Base-by-base conservation (phyloP, 2,797 vertebrate genomes). In the Picus viridis region DNA sequence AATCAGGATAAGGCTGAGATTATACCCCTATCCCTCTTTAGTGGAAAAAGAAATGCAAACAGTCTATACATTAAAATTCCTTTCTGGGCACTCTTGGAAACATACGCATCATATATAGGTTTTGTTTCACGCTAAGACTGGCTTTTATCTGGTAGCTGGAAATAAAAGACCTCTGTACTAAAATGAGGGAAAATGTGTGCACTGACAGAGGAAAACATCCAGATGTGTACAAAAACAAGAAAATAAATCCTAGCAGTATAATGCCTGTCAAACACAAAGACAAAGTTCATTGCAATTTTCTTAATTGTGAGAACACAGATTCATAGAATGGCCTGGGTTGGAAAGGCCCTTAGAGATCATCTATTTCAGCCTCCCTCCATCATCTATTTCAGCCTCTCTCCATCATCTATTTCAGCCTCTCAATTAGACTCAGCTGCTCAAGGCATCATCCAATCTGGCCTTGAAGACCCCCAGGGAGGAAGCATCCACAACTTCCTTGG, bases 1-100 rank as follows among this genome's bases (percentile, higher is more conserved):
- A 97, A 98, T 97, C 95, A 97, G 94, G 63, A 56, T 67, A 96
- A 94, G 29, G 70, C 78, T 92, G 90, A 95, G 86, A 96, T 97
- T 97, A 92, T 96, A 80, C 51, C 96, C 87, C 62, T 83, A 74
- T 49, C 53, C 54, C 88, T 94, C 88, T 96, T 91, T 93, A 95
- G 94, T 70, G 77, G 64, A 80, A 91, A 73, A 96, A 89, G 90
- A 94, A 96, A 95, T 95, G 93, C 83, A 97, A 96, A 95, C 96
- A 89, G n/a, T 89, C 82, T 83, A 92, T 73, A 92, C 32, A 91
- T 92, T 89, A 91, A 94, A 95, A 97, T 95, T 97, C 16, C 96
- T 96, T 97, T 96, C 91, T 88, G 41, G 78, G 34, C 29, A 43
- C 24, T 79, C 32, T 92, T 96, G 80, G 76, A 97, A 95, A 96